Evolutionary conservation across 2,797 vertebrate species (phyloP), one percentile per base, ranked within the genome.

Genomic region (Rhyacichthys aspro): DNA sequence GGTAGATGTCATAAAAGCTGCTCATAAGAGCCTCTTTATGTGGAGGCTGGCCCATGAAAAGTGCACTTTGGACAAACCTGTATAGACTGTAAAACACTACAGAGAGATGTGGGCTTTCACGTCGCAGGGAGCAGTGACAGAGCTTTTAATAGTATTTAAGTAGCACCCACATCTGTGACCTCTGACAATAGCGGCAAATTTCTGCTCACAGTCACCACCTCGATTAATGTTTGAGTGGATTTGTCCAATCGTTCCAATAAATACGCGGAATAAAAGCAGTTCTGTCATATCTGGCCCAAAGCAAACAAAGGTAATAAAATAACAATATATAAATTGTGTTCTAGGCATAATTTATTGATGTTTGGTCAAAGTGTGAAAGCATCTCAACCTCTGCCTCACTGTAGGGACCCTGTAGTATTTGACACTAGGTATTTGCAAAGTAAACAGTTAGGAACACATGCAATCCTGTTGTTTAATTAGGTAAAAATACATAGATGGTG

Each of bases 81-180:
- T 12, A 42, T 9, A 42, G 41, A 42, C 41, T 2, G 41, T 16
- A 15, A 37, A 16, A 18, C 15, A 18, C 48, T 37, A 8, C 15
- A 36, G n/a, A 49, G 14, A 49, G 28, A 33, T n/a, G 32, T 11
- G n/a, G 32, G 32, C 17, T 53, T 53, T 39, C 8, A n/a, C 14
- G 14, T 8, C 34, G 2, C 34, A n/a, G 36, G 37, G 49, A 39
- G 7, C 8, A 10, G 7, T 3, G 14, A 4, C 4, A 53, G 34
- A 53, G 36, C 33, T 50, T 19, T 53, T 4, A 53, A 17, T 33
- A 34, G 49, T 38, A 18, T 42, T 39, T 9, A 53, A 53, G 17
- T 39, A 19, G 36, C 49, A 3, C 36, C 49, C 49, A 53, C 41
- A 42, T 34, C 16, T 53, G 49, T 39, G 16, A 50, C 36, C 36